Base-by-base conservation (phyloP, 1,140 invertebrate genomes). In the Heterodera carotae region DNA sequence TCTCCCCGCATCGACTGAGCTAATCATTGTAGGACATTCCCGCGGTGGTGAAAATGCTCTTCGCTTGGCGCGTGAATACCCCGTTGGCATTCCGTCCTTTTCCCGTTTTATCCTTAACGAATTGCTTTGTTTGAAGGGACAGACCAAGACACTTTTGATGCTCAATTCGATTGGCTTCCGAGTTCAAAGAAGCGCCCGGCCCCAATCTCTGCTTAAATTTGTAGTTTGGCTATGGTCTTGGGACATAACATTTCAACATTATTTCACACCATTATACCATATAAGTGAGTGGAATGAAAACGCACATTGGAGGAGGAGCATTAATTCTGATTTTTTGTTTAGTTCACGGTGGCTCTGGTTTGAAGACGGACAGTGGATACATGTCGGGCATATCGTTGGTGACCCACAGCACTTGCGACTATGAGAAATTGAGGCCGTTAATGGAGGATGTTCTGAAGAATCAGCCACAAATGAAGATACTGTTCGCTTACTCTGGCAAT, bases 11-110 rank as follows among this genome's bases (percentile, higher is more conserved):
- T n/a, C 66, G 69, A 48, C 78, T 18, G 48, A 81, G 6, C 34
- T 85, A 12, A 70, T 84, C 15, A 84, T 84, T 67, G 43, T 84
- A n/a, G 83, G 83, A 7, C 83, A 84, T 72, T 66, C 48, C 59
- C 33, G 83, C 25, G 83, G 83, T 5, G 39, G 31, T 27, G 83
- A 85, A 70, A 82, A 84, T 66, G 82, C 84, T n/a, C 68, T 84
- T 18, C 69, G 83, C 68, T 71, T 84, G 70, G 83, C 75, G 33
- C 83, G 77, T 4, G 56, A 36, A 43, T 78, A 53, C 18, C 18
- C 48, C 48, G 48, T 53, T 53, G 48, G 48, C 48, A 53, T 53
- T 53, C 48, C 48, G 36, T 39, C 10, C 10, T 39, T 53, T 53
- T 2, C 48, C 18, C 48, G 0, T 53, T 53, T 53, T 53, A 5